Base-by-base conservation (phyloP, 2,797 vertebrate genomes). In the Graptemys geographica region DNA sequence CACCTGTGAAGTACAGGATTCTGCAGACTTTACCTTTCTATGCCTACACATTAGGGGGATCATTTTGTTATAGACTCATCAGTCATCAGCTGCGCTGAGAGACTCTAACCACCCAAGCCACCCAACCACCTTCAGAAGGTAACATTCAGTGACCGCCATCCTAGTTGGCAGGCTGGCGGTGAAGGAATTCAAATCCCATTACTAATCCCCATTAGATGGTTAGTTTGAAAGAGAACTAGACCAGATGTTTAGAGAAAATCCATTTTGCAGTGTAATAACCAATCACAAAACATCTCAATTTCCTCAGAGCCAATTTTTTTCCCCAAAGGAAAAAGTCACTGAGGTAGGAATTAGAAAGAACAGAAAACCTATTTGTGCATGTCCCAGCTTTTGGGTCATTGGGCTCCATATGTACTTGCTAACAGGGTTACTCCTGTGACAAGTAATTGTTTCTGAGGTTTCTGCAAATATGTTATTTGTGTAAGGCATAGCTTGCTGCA, bases 391-490 rank as follows among this genome's bases (percentile, higher is more conserved):
- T 79, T 83, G 33, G 62, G 76, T 84, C 92, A 87, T 31, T 37
- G 41, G 76, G 84, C 27, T 93, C 82, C 28, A 37, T 0, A 83
- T 57, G 15, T 21, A 27, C 23, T 8, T 4, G 37, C 74, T 86
- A 16, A 93, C 23, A 23, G 28, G 28, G 83, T 65, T 93, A 89
- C 76, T 89, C 57, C 78, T n/a, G 53, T 8, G 12, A 89, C 69
- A 93, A 96, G 37, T 37, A 94, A 65, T 65, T 85, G 49, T 87
- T 96, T 86, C 79, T 90, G 92, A 28, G 65, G 51, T 76, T 90
- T 84, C 81, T 88, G 78, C 82, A 90, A 56, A 83, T 84, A 0
- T 25, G 23, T 86, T 82, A 79, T 89, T 55, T 49, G 25, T 81
- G 49, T 79, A 31, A 91, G 25, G 81, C 59, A 76, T 72, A 79